Percentiles rank a stretch among this genome's conserved stretches.
phyloP scores from a whole-genome alignment of 2,888 invertebrate genomes.

The Clitarchus hookeri region DNA sequence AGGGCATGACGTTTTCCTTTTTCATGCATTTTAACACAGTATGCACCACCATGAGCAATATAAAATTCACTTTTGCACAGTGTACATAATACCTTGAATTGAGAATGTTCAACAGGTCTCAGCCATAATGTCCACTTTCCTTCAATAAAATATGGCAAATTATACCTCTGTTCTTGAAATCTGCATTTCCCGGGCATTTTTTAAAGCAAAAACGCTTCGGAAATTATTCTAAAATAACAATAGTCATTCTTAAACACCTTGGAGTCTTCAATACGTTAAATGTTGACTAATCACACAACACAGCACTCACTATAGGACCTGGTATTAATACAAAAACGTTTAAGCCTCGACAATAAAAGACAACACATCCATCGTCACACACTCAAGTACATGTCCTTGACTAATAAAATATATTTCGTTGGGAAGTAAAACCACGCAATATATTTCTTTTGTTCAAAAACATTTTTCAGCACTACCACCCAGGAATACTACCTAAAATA shows the following conservation, averaged over 20 bases:
- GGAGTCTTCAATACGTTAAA: too few species aligned
- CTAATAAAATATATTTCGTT: neutral
- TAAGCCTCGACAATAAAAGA: neutral
- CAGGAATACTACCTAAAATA: neutral
- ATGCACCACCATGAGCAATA: neutral
- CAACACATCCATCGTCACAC: neutral
- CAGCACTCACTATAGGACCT: neutral
- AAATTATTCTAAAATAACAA: neutral
- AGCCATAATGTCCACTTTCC: neutral
- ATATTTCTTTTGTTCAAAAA: neutral
- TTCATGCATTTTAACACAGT: neutral
- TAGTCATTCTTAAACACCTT: too few species aligned
- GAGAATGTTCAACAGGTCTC: neutral
- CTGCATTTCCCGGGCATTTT: neutral
- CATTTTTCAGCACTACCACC: neutral
- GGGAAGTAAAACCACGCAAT: neutral
- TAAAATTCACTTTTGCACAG: neutral
- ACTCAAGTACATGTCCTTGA: neutral
- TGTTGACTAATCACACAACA: neutral
- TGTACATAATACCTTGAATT: neutral
- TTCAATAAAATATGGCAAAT: neutral
- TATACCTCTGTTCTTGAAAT: neutral
- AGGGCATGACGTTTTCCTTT: neutral
- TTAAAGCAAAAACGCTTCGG: neutral
- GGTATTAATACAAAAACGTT: neutral